These are phyloP conservation scores for Vicugna pacos DNA, from an alignment of 2,113 vertebrate genomes.

Conservation along the genomic window DNA sequence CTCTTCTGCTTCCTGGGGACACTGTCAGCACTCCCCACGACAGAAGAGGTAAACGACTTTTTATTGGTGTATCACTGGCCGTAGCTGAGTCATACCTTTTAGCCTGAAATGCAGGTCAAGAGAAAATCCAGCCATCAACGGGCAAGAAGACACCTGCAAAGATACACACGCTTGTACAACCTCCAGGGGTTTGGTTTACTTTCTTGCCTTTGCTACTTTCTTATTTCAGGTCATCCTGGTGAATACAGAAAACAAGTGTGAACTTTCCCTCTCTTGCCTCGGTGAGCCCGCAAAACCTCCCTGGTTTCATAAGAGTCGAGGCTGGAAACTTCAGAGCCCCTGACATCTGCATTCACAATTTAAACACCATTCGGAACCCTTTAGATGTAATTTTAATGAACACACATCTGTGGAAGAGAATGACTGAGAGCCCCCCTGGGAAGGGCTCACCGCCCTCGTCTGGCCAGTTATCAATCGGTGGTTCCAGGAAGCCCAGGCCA, in stretches of 20 bases:
- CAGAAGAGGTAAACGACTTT: not conserved
- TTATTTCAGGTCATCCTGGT: not conserved
- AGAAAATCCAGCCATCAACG: not conserved
- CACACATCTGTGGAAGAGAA: not conserved
- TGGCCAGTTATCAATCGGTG: not conserved
- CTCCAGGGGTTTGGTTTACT: not conserved
- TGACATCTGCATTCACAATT: not conserved
- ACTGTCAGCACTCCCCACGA: not conserved
- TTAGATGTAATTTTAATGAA: not conserved
- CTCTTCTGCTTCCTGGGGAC: not conserved
- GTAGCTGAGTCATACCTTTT: not conserved
- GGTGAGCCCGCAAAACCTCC: not conserved
- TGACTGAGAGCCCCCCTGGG: not conserved
- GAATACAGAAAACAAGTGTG: not conserved
- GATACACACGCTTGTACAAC: not conserved
- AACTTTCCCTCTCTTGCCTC: not conserved
- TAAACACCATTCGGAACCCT: not conserved
- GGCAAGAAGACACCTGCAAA: slow-evolving; percentile 6
- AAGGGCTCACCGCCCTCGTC: not conserved
- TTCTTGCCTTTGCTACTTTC: not conserved
- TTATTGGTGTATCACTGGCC: not conserved
- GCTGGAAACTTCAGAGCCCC: not conserved
- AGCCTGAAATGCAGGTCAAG: not conserved
- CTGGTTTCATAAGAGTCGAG: not conserved
- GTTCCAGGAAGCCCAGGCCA: not conserved